Base-by-base conservation (phyloP, 2,113 vertebrate species). In the Salvelinus sp. region DNA sequence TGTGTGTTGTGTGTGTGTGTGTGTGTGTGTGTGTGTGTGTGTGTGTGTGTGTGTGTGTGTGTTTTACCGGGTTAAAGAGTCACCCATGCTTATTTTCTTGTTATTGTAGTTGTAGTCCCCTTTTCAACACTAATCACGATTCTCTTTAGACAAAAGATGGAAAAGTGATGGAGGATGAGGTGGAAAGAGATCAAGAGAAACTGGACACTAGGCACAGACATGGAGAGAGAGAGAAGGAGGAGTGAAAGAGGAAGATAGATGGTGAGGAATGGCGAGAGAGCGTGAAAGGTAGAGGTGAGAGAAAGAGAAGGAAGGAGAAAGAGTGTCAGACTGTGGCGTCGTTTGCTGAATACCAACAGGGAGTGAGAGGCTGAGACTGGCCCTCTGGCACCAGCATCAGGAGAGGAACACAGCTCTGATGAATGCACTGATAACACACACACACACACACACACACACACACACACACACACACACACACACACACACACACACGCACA, bases 391-490 rank as follows among this genome's bases (percentile, higher is more conserved):
- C 5, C 58, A 63, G 22, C 14, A 74, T 66, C 38, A 65, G 33
- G 33, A 25, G 44, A 22, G 33, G 83, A 74, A 68, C 47, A 28
- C 27, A 33, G n/a, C 72, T 82, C 73, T 74, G 75, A 77, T 83
- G 47, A 90, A 86, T 80, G 27, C 75, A 69, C 66, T 69, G 83
- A 89, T 81, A 83, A 63, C 20, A 73, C 81, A 62, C 74, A 28
- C 28, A 0, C 28, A 28, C 28, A 28, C 2, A 28, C 2, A 28
- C 27, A 28, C 27, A 28, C 27, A 28, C 27, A 28, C 3, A 3
- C 3, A 28, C 28, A 28, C 28, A 28, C 28, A 28, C 28, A 28
- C 28, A 28, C 27, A 27, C 27, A 27, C 27, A 27, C 27, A 27
- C 27, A 28, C 28, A 28, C 3, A 28, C 0, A 28, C 28, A 4